Evolutionary conservation across 2,113 vertebrate genomes (phyloP).

Genomic region (Otocyon megalotis): DNA sequence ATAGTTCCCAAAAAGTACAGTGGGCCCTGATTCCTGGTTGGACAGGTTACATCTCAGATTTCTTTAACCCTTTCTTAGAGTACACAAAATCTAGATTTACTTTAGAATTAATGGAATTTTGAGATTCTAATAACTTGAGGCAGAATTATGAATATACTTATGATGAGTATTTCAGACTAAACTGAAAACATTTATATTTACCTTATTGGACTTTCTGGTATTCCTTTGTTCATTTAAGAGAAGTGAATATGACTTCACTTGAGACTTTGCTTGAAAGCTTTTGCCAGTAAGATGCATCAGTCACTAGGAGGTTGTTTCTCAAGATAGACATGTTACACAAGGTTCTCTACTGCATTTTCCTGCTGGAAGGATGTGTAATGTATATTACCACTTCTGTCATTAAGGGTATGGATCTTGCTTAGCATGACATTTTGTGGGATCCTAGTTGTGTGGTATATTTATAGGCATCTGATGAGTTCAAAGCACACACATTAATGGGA

Average conservation of each 20-base stretch:
- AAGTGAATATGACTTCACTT: constrained; percentile 14
- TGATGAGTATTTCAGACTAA: not conserved
- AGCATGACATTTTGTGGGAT: constrained; percentile 80
- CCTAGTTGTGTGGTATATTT: constrained; percentile 80
- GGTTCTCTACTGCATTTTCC: constrained; percentile 49
- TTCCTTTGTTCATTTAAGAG: constrained; percentile 36
- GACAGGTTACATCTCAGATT: not conserved
- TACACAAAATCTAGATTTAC: constrained; percentile 5
- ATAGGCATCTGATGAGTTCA: constrained; percentile 77
- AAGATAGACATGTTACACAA: not conserved
- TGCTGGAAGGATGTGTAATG: constrained; percentile 64
- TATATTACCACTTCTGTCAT: constrained; percentile 75
- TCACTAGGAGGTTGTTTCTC: constrained; percentile 43
- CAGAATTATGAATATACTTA: not conserved
- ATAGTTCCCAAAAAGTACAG: not conserved
- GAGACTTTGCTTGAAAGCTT: constrained; percentile 35
- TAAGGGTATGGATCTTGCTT: constrained; percentile 75
- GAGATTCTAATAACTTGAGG: not conserved
- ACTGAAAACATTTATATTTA: constrained; percentile 28
- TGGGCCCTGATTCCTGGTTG: not conserved
- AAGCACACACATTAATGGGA: constrained; percentile 69
- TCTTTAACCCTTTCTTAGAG: not conserved
- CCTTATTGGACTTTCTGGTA: not conserved
- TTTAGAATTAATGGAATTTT: constrained; percentile 53
- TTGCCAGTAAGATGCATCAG: constrained; percentile 18